Conservation (phyloP, 2,888 invertebrate species). For the Tiliacea aurago region DNA sequence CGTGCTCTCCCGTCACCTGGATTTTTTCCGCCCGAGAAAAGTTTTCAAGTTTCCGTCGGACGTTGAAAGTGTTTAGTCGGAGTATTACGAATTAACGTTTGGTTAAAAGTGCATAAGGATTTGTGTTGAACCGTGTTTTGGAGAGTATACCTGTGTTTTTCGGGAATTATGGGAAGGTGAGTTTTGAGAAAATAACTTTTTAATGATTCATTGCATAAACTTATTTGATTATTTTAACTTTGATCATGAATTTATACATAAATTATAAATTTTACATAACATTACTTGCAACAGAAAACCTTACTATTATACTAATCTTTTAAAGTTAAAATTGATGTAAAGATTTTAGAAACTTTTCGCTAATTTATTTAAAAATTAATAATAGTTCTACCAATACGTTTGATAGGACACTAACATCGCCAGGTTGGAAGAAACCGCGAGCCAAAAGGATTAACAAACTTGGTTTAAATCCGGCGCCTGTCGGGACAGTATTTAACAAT, state of each 20-base stretch:
- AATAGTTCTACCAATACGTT: neutral
- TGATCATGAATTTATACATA: neutral
- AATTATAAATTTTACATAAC: too few relatives aligned
- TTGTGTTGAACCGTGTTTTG: constrained; percentile 59
- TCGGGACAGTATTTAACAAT: constrained; percentile 53
- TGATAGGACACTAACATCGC: neutral
- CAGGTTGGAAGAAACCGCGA: constrained; percentile 17
- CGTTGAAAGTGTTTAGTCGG: constrained; percentile 58
- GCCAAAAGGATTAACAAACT: constrained; percentile 52
- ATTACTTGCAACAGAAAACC: too few relatives aligned
- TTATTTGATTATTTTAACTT: neutral
- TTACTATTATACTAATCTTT: too few relatives aligned
- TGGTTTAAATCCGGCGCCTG: constrained; percentile 53
- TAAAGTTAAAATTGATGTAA: too few relatives aligned
- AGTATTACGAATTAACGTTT: constrained; percentile 37
- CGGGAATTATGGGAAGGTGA: constrained; percentile 64
- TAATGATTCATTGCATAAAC: constrained; percentile 16
- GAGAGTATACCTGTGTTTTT: constrained; percentile 44
- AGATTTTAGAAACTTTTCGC: too few relatives aligned
- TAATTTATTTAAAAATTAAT: too few relatives aligned
- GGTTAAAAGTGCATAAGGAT: constrained; percentile 63
- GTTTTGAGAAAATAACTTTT: constrained; percentile 41
- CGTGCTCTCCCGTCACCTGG: constrained; percentile 58
- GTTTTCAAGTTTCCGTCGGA: constrained; percentile 78
- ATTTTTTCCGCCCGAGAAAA: constrained; percentile 72